Conservation (phyloP, 2,113 vertebrate species). For the Platichthys stellatus region DNA sequence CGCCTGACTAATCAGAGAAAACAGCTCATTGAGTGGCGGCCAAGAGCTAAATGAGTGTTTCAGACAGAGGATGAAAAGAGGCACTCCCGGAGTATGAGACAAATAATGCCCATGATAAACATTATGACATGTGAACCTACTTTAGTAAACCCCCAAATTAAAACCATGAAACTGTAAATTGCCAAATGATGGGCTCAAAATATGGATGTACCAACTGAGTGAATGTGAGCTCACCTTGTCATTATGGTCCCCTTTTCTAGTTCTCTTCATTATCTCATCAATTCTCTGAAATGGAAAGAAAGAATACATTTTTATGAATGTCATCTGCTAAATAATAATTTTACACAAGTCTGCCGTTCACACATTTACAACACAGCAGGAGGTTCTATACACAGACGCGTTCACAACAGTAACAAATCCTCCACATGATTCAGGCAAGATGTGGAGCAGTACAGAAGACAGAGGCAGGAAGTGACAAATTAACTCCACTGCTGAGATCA, state of each 20-base stretch:
- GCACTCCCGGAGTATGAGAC: too few species aligned
- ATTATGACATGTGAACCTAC: neutral
- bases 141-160: neutral
- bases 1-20: neutral
- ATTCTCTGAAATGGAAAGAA: slow-evolving; percentile 85
- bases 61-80: neutral
- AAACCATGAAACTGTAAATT: neutral
- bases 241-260: slow-evolving; percentile 84
- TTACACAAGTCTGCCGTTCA: too few species aligned
- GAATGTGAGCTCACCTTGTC: slow-evolving; percentile 83
- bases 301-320: too few species aligned
- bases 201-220: neutral
- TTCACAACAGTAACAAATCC: too few species aligned
- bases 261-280: slow-evolving; percentile 97
- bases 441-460: too few species aligned
- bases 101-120: too few species aligned
- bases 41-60: neutral
- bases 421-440: too few species aligned
- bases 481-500: neutral
- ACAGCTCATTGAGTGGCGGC: neutral
- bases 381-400: too few species aligned
- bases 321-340: too few species aligned
- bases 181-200: neutral
- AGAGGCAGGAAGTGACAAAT: too few species aligned
- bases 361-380: too few species aligned